These are phyloP conservation scores for Perccottus glenii DNA, from an alignment of 2,113 vertebrate genomes.

Conservation along the genomic window DNA sequence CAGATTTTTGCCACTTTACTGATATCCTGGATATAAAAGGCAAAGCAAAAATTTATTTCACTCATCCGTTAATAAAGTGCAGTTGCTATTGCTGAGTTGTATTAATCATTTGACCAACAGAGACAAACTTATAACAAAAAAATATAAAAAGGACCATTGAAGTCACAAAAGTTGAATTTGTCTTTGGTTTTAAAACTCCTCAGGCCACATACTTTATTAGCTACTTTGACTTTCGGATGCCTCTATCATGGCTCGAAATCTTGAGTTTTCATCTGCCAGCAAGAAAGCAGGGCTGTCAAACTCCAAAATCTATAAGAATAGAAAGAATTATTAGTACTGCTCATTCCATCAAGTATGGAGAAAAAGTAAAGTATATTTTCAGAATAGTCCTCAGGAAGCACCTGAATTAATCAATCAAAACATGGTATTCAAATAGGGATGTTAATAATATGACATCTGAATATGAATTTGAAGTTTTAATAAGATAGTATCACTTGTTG, in stretches of 20 bases:
- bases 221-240: conserved; percentile 80
- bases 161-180: conserved; percentile 30
- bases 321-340: conserved; percentile 28
- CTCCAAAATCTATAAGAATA: conserved; percentile 87
- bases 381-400: conserved; percentile 9
- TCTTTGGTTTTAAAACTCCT: conserved; percentile 56
- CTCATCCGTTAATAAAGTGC: conserved; percentile 59
- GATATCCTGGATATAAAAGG: conserved; percentile 18
- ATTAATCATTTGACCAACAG: conserved; percentile 38
- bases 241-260: conserved; percentile 92
- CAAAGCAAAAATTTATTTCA: conserved; percentile 30
- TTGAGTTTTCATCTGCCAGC: conserved; percentile 91
- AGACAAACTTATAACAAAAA: conserved; percentile 19
- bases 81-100: conserved; percentile 34
- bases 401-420: conserved; percentile 1
- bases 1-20: conserved; percentile 2
- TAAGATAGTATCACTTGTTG: not conserved
- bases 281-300: conserved; percentile 91
- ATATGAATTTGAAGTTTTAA: no score
- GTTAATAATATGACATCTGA: conserved; percentile 2
- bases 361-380: conserved; percentile 6
- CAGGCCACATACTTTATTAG: conserved; percentile 38
- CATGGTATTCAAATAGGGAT: conserved; percentile 16
- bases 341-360: conserved; percentile 16
- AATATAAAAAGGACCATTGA: conserved; percentile 16